Base-by-base conservation (phyloP, 2,888 invertebrate genomes). In the Erebia aethiops region DNA sequence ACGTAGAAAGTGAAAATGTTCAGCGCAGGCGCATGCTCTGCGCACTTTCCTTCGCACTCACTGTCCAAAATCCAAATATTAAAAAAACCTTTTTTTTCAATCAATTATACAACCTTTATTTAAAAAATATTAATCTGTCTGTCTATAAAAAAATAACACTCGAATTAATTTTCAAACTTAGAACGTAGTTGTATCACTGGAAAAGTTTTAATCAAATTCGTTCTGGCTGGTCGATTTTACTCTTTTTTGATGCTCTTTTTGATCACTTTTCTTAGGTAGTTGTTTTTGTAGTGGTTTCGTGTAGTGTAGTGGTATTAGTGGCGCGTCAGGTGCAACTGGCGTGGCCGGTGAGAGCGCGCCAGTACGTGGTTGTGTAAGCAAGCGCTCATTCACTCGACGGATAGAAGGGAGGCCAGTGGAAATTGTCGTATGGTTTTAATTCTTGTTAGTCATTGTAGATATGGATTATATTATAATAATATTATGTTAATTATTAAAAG, bases 1-100 rank as follows among this genome's bases (percentile, higher is more conserved):
- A 79, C 81, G 85, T 88, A 87, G 92, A 92, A 91, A 91, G 92
- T 90, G 91, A 91, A 92, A 90, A 83, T 84, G 80, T 82, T 82
- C 82, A 80, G 83, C 80, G 82, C 77, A 76, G 81, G 78, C 78
- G 88, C 91, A 91, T 90, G 78, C 89, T 85, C 83, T 84, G 83
- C 84, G 83, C 87, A 89, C 89, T 87, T 84, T 84, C 83, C 80
- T 83, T 81, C 87, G 84, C 88, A 85, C 86, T 66, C 67, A 63
- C 67, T 69, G 67, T 69, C 70, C 56, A 41, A 74, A 71, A 63
- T 69, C 70, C 56, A 41, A 74, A 69, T 63, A 58, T 54, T 26
- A 70, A 69, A 72, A 69, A 72, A 60, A 66, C n/a, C 21, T 70
- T 54, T 52, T 52, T 64, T 8, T 35, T n/a, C 52, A 64, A 26